These are phyloP conservation scores for Oophaga pumilio DNA, from an alignment of 2,113 vertebrate genomes.

Conservation along the genomic window DNA sequence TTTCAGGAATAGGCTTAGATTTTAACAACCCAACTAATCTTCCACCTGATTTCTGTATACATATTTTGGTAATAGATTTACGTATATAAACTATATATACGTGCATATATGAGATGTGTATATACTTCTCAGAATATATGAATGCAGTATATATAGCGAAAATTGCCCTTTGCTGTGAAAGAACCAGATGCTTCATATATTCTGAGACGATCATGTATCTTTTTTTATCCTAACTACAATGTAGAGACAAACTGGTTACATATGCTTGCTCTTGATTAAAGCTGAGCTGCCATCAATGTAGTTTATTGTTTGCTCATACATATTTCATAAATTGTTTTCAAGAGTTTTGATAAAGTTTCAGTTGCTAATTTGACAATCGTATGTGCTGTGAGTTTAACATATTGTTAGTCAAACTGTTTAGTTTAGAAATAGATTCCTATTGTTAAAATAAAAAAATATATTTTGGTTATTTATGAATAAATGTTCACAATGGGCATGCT, in stretches of 20 bases:
- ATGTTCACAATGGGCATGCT: too few species aligned
- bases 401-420: not conserved
- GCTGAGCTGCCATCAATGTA: slow-evolving; percentile 59
- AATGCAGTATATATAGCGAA: slow-evolving; percentile 52
- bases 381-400: not conserved
- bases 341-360: slow-evolving; percentile 65
- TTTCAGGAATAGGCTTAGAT: slow-evolving; percentile 57
- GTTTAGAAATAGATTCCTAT: too few species aligned
- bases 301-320: slow-evolving; percentile 59
- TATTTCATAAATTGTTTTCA: slow-evolving; percentile 59
- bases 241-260: slow-evolving; percentile 63
- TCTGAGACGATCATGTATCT: slow-evolving; percentile 61
- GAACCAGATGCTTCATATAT: slow-evolving; percentile 69
- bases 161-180: slow-evolving; percentile 69
- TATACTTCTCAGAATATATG: too few species aligned
- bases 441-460: too few species aligned
- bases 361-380: not conserved
- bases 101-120: too few species aligned
- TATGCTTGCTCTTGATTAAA: slow-evolving; percentile 60
- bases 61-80: slow-evolving; percentile 21
- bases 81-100: not conserved
- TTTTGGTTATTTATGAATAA: too few species aligned
- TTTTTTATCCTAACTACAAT: slow-evolving; percentile 67
- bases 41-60: slow-evolving; percentile 66
- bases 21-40: slow-evolving; percentile 61